Conservation (phyloP, 2,888 invertebrate genomes). For the Thumatha senex region DNA sequence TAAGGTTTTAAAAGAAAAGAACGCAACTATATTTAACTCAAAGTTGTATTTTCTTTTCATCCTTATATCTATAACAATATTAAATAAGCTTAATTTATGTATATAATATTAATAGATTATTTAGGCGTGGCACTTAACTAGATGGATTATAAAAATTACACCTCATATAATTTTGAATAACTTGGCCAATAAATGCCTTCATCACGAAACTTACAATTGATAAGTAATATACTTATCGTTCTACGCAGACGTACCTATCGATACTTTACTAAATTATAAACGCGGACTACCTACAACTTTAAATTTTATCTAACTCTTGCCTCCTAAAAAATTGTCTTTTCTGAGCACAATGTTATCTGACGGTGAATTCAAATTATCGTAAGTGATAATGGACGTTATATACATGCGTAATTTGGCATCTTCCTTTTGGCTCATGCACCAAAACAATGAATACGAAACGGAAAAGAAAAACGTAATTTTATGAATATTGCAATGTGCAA, state of each 20-base stretch:
- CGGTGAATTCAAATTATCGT: slow-evolving; percentile 43
- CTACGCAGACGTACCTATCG: slow-evolving; percentile 16
- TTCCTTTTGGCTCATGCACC: slow-evolving; percentile 73
- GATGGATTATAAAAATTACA: slow-evolving; percentile 66
- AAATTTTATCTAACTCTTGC: slow-evolving; percentile 49
- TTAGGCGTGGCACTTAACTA: slow-evolving; percentile 81
- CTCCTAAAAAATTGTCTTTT: slow-evolving; percentile 73
- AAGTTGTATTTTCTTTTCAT: slow-evolving; percentile 69
- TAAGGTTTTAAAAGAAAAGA: slow-evolving; percentile 1
- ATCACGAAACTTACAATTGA: slow-evolving; percentile 65
- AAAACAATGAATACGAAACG: slow-evolving; percentile 50
- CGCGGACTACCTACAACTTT: slow-evolving; percentile 41
- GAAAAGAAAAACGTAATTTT: slow-evolving; percentile 7
- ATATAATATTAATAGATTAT: slow-evolving; percentile 60
- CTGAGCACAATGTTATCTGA: slow-evolving; percentile 67
- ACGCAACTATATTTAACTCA: slow-evolving; percentile 44
- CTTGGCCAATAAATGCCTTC: slow-evolving; percentile 79
- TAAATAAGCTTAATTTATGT: slow-evolving; percentile 73
- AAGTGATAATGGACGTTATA: slow-evolving; percentile 61
- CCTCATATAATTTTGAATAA: slow-evolving; percentile 67
- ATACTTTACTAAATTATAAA: slow-evolving; percentile 29
- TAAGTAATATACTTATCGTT: slow-evolving; percentile 24
- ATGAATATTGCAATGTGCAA: background rate
- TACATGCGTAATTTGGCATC: slow-evolving; percentile 73
- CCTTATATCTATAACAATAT: slow-evolving; percentile 73